phyloP scores from a whole-genome alignment of 1,140 invertebrate genomes.

The Drosophila biarmipes region DNA sequence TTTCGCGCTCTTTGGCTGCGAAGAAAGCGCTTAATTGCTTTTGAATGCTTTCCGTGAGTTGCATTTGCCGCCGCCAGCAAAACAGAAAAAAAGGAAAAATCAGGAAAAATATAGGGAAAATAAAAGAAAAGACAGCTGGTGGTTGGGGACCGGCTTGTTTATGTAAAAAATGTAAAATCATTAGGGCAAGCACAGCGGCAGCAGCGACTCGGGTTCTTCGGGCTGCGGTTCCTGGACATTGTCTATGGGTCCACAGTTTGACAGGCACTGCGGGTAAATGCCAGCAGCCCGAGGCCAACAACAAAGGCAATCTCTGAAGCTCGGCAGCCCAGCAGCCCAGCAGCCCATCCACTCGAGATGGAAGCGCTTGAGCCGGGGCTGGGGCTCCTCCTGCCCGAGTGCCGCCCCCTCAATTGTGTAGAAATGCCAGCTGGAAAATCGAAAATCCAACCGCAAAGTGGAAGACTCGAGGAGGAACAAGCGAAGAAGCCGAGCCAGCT shows the following conservation, averaged over 20 bases:
- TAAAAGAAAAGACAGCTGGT: conserved; percentile 32
- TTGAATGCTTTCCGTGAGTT: conserved; percentile 76
- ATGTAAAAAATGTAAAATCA: conserved; percentile 55
- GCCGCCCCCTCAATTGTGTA: conserved; percentile 23
- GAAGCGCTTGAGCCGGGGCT: conserved; percentile 29
- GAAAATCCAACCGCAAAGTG: conserved; percentile 40
- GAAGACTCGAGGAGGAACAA: conserved; percentile 21
- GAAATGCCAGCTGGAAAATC: conserved; percentile 42
- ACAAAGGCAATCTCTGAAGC: conserved; percentile 43
- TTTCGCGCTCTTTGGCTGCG: conserved; percentile 21
- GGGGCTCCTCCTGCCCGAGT: neutral
- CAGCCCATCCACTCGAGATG: conserved; percentile 20
- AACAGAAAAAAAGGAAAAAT: conserved; percentile 11
- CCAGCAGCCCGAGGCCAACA: conserved; percentile 24
- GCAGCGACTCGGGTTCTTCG: conserved; percentile 9
- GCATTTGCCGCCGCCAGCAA: conserved; percentile 59
- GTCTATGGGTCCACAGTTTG: conserved; percentile 25
- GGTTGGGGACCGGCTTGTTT: conserved; percentile 42
- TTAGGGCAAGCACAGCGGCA: conserved; percentile 29
- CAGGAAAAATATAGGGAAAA: conserved; percentile 24
- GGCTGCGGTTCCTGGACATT: neutral
- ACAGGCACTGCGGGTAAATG: conserved; percentile 38
- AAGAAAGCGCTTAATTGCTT: conserved; percentile 78
- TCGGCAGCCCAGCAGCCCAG: neutral
- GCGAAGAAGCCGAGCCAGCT: conserved; percentile 11